These are phyloP conservation scores for Helarctos malayanus DNA, from an alignment of 2,797 vertebrate genomes.

Conservation along the genomic window DNA sequence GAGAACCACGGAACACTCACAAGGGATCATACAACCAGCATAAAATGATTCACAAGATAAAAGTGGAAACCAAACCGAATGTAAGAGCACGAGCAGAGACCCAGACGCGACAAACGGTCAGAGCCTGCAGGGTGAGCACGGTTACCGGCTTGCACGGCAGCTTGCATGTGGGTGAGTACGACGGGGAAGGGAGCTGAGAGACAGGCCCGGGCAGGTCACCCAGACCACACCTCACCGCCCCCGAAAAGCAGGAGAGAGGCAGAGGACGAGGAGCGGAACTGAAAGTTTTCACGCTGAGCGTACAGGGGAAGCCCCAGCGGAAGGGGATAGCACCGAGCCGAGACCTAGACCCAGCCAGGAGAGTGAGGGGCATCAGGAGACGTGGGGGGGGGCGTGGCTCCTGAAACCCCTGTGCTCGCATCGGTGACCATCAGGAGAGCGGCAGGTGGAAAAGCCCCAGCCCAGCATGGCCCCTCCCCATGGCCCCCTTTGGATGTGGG, in stretches of 20 bases:
- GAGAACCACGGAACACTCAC: background rate
- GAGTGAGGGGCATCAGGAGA: background rate
- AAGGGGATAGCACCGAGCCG: accelerated
- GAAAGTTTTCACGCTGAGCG: background rate
- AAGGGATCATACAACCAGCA: background rate
- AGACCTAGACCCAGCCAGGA: too few species aligned
- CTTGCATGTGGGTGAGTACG: background rate
- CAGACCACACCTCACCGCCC: background rate
- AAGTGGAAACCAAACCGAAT: background rate
- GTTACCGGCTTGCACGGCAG: background rate
- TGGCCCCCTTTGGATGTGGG: background rate
- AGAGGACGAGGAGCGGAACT: background rate
- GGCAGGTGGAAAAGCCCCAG: accelerated
- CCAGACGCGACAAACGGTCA: background rate
- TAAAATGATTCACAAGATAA: background rate
- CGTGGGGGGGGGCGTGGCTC: too few species aligned
- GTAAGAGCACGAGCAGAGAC: background rate
- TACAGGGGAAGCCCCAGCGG: background rate
- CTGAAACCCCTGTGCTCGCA: background rate
- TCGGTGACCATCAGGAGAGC: background rate
- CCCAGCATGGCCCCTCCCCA: background rate
- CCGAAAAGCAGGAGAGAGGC: background rate
- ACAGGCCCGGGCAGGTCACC: too few species aligned
- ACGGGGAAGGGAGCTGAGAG: background rate
- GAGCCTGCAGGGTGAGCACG: background rate